These are phyloP conservation scores for Drosophila lacicola DNA, from an alignment of 2,888 invertebrate species.

Conservation along the genomic window DNA sequence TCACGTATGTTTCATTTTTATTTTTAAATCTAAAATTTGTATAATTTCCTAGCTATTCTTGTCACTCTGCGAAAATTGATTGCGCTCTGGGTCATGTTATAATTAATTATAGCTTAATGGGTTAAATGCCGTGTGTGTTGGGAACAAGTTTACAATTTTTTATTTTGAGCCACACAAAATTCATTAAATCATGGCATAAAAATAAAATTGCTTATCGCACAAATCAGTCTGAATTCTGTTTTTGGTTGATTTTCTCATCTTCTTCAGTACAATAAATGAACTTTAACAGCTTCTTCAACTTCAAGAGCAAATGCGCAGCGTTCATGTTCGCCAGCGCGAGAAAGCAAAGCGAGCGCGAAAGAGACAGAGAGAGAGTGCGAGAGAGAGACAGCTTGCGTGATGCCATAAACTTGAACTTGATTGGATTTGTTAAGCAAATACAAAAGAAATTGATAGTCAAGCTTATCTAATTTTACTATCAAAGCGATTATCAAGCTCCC, in stretches of 20 bases:
- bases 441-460: constrained; percentile 71
- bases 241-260: constrained; percentile 67
- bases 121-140: constrained; percentile 25
- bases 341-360: background rate
- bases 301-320: constrained; percentile 38
- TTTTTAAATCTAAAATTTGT: background rate
- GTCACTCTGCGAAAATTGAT: constrained; percentile 1
- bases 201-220: constrained; percentile 65
- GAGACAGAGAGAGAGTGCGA: background rate
- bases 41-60: background rate
- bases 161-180: constrained; percentile 43
- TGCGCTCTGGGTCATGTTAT: constrained; percentile 22
- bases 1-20: background rate
- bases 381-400: constrained; percentile 17
- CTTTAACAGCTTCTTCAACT: constrained; percentile 75
- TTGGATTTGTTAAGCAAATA: constrained; percentile 69
- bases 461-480: constrained; percentile 74
- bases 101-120: constrained; percentile 52
- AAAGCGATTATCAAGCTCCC: constrained; percentile 57
- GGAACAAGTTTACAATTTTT: constrained; percentile 55
- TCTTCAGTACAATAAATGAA: constrained; percentile 65
- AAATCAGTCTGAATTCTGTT: constrained; percentile 52
- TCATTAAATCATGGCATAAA: constrained; percentile 73
- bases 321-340: background rate
- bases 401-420: constrained; percentile 77